A percentile compares a stretch with the other conserved stretches of the same genome.
These are phyloP conservation scores for Allophyes oxyacanthae DNA, from an alignment of 2,888 invertebrate species.

Conservation along the genomic window DNA sequence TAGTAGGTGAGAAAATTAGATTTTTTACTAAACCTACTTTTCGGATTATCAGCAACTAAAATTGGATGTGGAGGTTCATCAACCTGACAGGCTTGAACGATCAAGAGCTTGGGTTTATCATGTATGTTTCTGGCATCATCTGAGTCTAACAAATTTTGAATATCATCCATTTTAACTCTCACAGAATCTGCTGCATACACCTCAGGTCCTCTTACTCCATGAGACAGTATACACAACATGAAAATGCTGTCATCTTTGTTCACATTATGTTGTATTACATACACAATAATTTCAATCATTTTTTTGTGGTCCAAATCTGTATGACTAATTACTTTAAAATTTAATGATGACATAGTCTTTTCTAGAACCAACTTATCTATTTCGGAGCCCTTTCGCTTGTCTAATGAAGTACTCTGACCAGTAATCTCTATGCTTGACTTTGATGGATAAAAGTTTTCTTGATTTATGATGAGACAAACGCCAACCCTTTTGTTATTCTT, in stretches of 20 bases:
- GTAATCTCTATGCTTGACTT: conserved; percentile 70
- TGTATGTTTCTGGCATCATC: conserved; percentile 68
- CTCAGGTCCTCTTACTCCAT: conserved; percentile 81
- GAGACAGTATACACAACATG: conserved; percentile 82
- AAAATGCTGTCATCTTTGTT: conserved; percentile 77
- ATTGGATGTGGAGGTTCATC: conserved; percentile 58
- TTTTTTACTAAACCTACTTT: conserved; percentile 65
- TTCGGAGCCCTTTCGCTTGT: conserved; percentile 72
- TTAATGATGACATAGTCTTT: conserved; percentile 74
- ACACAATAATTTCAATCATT: conserved; percentile 73
- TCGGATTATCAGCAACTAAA: conserved; percentile 74
- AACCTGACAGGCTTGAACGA: conserved; percentile 84
- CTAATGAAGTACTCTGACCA: conserved; percentile 56
- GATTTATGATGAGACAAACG: conserved; percentile 81
- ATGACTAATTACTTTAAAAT: conserved; percentile 73
- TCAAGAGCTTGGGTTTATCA: conserved; percentile 79
- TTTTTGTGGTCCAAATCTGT: conserved; percentile 72
- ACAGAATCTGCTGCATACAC: conserved; percentile 82
- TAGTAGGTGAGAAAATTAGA: conserved; percentile 80
- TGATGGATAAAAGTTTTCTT: conserved; percentile 80
- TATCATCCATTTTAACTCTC: conserved; percentile 78
- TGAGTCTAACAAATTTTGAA: conserved; percentile 78
- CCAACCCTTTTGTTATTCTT: conserved; percentile 76
- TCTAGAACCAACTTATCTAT: conserved; percentile 71
- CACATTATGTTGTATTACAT: conserved; percentile 68